phyloP scores from a whole-genome alignment of 2,113 vertebrate species.

The Gopherus evgoodei region DNA sequence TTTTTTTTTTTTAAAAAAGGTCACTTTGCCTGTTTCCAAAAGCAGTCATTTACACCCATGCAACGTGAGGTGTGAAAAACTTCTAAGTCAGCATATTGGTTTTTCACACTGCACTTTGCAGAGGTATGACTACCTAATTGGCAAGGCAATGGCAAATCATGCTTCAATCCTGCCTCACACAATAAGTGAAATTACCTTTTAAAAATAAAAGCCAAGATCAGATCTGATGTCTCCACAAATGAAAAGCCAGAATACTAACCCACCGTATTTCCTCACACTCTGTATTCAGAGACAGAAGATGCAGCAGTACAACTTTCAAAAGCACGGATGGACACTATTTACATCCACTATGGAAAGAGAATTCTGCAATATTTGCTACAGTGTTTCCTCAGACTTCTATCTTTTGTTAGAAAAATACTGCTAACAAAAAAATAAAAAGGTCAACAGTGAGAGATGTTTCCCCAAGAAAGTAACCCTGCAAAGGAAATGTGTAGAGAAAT shows the following conservation, averaged over 20 bases:
- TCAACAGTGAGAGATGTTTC: fast-evolving
- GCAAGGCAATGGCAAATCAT: slow-evolving; percentile 30
- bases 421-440: not conserved
- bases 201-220: not conserved
- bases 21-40: not conserved
- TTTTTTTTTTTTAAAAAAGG: slow-evolving; percentile 23
- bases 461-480: not conserved
- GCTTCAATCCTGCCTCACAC: not conserved
- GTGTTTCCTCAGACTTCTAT: not conserved
- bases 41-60: not conserved
- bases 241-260: not conserved
- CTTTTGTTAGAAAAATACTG: not conserved
- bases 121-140: slow-evolving; percentile 18
- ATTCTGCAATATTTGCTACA: not conserved
- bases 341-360: not conserved
- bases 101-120: not conserved
- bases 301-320: not conserved
- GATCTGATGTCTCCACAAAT: not conserved
- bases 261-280: not conserved
- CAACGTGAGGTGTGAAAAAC: not conserved
- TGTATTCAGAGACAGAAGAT: not conserved
- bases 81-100: not conserved
- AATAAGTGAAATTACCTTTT: not conserved
- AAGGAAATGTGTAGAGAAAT: not conserved
- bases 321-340: not conserved